A percentile compares a stretch with the other conserved stretches of the same genome.
Evolutionary conservation across 2,113 vertebrate genomes (phyloP).

Genomic region (Heterotis niloticus): DNA sequence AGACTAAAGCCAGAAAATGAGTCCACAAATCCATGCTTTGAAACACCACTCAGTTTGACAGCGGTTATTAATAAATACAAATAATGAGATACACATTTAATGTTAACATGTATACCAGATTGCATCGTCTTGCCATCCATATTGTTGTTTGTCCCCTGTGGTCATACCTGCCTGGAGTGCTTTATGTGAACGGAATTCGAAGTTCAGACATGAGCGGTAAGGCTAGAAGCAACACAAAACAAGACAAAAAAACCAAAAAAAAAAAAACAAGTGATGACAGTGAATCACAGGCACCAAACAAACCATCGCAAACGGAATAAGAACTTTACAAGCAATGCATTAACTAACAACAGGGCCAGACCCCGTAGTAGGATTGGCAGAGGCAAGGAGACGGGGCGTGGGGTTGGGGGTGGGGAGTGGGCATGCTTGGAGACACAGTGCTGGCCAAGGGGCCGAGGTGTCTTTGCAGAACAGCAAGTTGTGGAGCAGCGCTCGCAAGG

Average conservation of each 20-base stretch:
- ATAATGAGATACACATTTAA: conserved; percentile 14
- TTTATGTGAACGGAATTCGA: conserved; percentile 18
- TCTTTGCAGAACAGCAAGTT: too few relatives aligned
- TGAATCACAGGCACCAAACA: conserved; percentile 48
- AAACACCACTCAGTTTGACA: conserved; percentile 19
- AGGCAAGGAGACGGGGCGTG: conserved; percentile 51
- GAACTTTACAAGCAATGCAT: conserved; percentile 29
- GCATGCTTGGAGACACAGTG: conserved; percentile 46
- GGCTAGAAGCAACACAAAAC: conserved; percentile 11
- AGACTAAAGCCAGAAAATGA: conserved; percentile 8
- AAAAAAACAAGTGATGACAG: conserved; percentile 14
- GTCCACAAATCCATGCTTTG: not conserved
- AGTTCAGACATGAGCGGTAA: conserved; percentile 6
- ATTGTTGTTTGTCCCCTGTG: conserved; percentile 12
- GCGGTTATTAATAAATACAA: conserved; percentile 9
- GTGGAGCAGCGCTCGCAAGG: not conserved
- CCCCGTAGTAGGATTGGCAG: conserved; percentile 41
- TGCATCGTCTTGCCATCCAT: conserved; percentile 10
- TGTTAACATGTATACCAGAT: conserved; percentile 9
- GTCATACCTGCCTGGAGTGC: conserved; percentile 5
- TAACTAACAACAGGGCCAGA: conserved; percentile 34
- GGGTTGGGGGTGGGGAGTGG: not conserved
- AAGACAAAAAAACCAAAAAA: not conserved
- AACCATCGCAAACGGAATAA: conserved; percentile 38
- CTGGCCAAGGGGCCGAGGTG: not conserved